A percentile compares a stretch with the other conserved stretches of the same genome.
phyloP scores from a whole-genome alignment of 1,140 invertebrate species.

The Lucilia cuprina region DNA sequence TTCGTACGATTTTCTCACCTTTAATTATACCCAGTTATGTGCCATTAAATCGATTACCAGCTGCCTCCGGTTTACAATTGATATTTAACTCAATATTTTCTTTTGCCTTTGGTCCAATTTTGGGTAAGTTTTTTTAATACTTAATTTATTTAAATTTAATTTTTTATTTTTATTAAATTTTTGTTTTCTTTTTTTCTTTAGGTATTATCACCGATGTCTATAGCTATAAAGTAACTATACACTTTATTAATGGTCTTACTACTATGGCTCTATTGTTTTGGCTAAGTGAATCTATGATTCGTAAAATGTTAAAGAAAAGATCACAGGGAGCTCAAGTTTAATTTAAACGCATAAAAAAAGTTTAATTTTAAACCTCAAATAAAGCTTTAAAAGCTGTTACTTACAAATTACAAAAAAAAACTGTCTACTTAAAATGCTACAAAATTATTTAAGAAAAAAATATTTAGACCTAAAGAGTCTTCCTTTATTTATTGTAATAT shows the following conservation, averaged over 20 bases:
- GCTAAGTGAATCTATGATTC: slow-evolving; percentile 46
- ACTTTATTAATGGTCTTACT: slow-evolving; percentile 50
- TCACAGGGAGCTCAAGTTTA: slow-evolving; percentile 36
- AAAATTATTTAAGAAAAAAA: background rate
- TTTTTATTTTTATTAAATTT: too few species aligned
- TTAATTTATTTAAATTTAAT: too few species aligned
- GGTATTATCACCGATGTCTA: slow-evolving; percentile 48
- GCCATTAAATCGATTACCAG: slow-evolving; percentile 68
- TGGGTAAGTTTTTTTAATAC: slow-evolving; percentile 69
- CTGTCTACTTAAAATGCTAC: background rate
- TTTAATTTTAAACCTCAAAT: background rate
- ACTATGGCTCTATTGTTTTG: slow-evolving; percentile 48
- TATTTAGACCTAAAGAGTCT: background rate
- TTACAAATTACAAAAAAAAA: background rate
- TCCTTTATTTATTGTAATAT: background rate
- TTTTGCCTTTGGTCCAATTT: slow-evolving; percentile 67
- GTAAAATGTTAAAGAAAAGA: slow-evolving; percentile 42
- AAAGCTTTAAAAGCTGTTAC: background rate
- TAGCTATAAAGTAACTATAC: slow-evolving; percentile 52
- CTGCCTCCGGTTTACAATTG: slow-evolving; percentile 72
- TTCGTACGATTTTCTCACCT: slow-evolving; percentile 73
- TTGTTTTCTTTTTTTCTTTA: slow-evolving; percentile 35
- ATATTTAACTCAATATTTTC: slow-evolving; percentile 70
- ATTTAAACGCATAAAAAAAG: background rate
- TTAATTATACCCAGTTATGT: slow-evolving; percentile 74